Evolutionary conservation across 1,140 invertebrate genomes (phyloP).

Genomic region (Charaxes varanes): DNA sequence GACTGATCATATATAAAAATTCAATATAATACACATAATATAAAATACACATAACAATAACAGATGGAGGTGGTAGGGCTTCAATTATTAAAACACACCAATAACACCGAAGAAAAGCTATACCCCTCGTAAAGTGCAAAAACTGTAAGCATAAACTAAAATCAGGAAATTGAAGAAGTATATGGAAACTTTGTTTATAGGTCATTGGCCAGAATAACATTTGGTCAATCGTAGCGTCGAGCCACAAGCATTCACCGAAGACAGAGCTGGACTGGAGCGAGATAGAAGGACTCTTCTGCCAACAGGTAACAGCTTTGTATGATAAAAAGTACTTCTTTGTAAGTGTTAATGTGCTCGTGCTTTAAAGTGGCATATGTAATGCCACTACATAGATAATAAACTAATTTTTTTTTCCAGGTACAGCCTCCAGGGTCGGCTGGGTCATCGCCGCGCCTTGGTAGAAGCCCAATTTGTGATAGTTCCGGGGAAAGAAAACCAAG

Average conservation of each 20-base stretch:
- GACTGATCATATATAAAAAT: too few relatives aligned
- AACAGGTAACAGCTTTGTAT: conserved; percentile 76
- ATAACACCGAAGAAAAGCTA: too few relatives aligned
- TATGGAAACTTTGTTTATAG: conserved; percentile 48
- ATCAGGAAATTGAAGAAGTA: too few relatives aligned
- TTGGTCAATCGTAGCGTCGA: conserved; percentile 92
- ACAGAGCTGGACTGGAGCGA: conserved; percentile 91
- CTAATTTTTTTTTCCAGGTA: conserved; percentile 40
- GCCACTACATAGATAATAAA: neutral
- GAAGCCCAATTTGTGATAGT: conserved; percentile 63
- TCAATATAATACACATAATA: too few relatives aligned
- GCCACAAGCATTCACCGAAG: conserved; percentile 86
- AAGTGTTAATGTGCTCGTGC: neutral
- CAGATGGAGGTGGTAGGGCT: too few relatives aligned
- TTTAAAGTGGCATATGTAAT: too few relatives aligned
- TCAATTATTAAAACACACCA: too few relatives aligned
- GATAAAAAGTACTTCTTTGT: neutral
- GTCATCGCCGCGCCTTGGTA: conserved; percentile 74
- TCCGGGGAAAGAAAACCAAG: conserved; percentile 65
- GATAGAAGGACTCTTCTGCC: conserved; percentile 94
- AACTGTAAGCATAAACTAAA: too few relatives aligned
- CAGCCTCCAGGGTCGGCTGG: conserved; percentile 74
- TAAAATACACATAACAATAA: too few relatives aligned
- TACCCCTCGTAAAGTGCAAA: too few relatives aligned
- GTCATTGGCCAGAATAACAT: conserved; percentile 91